Evolutionary conservation across 2,113 vertebrate genomes (phyloP).

Genomic region (Leptobrachium leishanense): DNA sequence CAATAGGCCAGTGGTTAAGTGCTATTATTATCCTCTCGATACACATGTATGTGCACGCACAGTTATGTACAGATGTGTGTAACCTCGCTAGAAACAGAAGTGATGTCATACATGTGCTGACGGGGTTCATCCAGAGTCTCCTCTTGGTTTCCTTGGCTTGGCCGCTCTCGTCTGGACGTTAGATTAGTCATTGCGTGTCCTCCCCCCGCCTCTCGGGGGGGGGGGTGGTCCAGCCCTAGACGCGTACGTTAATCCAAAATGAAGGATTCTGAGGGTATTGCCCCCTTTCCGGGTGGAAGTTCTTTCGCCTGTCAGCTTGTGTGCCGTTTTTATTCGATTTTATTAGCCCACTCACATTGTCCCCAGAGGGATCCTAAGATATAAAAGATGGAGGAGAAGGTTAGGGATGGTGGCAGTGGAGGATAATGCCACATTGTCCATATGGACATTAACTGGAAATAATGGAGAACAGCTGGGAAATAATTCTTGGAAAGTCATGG

Average conservation of each 20-base stretch:
- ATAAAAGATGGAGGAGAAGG: constrained; percentile 41
- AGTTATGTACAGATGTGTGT: not conserved
- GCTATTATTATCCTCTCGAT: not conserved
- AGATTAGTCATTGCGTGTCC: no score
- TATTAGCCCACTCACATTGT: constrained; percentile 70
- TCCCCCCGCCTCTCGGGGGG: not conserved
- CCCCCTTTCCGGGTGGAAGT: not conserved
- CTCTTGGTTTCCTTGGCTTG: not conserved
- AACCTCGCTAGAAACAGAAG: not conserved
- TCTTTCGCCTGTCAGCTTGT: not conserved
- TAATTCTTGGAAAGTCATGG: no score
- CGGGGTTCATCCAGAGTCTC: not conserved
- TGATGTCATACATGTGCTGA: not conserved
- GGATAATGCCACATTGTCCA: no score
- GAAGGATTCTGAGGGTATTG: not conserved
- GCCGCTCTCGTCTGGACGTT: not conserved
- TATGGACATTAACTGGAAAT: no score
- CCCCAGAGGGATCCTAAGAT: constrained; percentile 74
- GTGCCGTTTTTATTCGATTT: no score
- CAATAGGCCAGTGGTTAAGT: not conserved
- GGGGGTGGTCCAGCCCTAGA: not conserved
- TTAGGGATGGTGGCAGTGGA: not conserved
- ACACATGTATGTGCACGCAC: not conserved
- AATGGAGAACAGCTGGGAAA: no score
- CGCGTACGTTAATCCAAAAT: not conserved